Evolutionary conservation across 2,888 invertebrate species (phyloP), one percentile per base, ranked within the genome.

Genomic region (Phengaris arion): DNA sequence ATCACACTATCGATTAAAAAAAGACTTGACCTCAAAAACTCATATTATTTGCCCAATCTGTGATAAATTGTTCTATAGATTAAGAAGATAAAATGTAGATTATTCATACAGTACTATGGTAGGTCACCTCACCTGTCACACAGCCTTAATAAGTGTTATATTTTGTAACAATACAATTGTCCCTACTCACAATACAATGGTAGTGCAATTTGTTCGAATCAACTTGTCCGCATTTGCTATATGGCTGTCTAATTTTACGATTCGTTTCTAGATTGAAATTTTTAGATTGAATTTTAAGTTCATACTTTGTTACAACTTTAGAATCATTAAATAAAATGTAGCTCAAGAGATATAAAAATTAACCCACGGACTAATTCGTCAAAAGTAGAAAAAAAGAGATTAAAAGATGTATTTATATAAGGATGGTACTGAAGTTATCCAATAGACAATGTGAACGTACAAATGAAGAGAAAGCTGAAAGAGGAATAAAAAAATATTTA

Each of bases 371-470:
- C 3, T 6, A 8, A 48, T 48, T 48, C 48, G 82, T 81, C 48
- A 82, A 85, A 85, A 87, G 85, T 80, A 82, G 85, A 82, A 90
- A 82, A 90, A 90, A 92, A 90, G 91, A 87, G 82, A 83, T 79
- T 89, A 89, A 85, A 81, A 80, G 84, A 84, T 83, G 77, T 79
- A 81, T 89, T 91, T 92, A 91, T 88, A 87, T 91, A 91, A 92
- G 85, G 86, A 88, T 89, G 89, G 89, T 89, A 90, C 91, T 90
- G 81, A 85, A 87, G 90, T 92, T 92, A 92, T 91, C 87, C 92
- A 93, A 92, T 89, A 86, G 82, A 92, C 92, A 92, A 93, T 92
- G 90, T 89, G 88, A 86, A 85, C 86, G 87, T 88, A 89, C 88
- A 89, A 92, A 90, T 85, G 92, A 92, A 92, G 22, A 22, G 22